phyloP scores from a whole-genome alignment of 1,140 invertebrate genomes.

The Myzus persicae region DNA sequence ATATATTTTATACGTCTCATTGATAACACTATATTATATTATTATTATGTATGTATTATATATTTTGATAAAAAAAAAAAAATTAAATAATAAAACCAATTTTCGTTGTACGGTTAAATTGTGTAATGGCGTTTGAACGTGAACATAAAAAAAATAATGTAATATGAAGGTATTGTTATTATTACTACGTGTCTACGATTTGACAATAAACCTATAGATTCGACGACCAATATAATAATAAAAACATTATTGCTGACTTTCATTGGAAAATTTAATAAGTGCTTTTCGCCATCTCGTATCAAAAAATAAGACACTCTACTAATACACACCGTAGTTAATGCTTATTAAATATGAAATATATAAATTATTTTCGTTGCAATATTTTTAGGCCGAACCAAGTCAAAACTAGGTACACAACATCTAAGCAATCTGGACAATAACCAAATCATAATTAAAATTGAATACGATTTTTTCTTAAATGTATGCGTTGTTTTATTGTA shows the following conservation, averaged over 20 bases:
- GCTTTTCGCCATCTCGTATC: neutral
- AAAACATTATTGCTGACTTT: neutral
- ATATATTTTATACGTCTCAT: neutral
- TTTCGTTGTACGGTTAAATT: neutral
- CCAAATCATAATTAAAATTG: neutral
- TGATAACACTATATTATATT: neutral
- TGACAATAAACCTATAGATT: neutral
- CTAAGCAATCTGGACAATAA: neutral
- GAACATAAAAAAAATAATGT: neutral
- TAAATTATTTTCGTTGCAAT: neutral
- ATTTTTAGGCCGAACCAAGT: neutral
- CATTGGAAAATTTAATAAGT: constrained; percentile 9
- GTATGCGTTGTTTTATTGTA: neutral
- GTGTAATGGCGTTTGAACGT: neutral
- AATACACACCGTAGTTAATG: neutral
- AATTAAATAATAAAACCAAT: constrained; percentile 38
- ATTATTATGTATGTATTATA: neutral
- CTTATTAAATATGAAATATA: neutral
- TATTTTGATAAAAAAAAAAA: neutral
- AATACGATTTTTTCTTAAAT: neutral
- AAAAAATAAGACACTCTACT: neutral
- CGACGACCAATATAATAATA: neutral
- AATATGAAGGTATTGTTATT: neutral
- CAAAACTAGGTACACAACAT: neutral
- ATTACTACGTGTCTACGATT: constrained; percentile 5